Evolutionary conservation across 37 sponge, comb jelly and placozoan species (phyloP), one percentile per base, ranked within the genome.

Genomic region (Crambe crambe): DNA sequence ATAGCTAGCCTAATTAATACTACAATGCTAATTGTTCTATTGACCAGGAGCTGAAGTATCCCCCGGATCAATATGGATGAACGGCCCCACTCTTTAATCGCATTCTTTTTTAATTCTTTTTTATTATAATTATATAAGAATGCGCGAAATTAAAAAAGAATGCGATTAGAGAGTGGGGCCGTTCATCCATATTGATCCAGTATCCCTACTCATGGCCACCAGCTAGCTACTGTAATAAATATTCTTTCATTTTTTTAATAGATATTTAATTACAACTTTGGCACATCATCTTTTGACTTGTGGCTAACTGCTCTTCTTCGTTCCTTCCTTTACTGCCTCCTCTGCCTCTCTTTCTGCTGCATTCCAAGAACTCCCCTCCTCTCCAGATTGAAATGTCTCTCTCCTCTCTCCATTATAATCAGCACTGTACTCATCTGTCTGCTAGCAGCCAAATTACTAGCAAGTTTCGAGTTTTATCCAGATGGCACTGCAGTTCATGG

Each of bases 381-480:
- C 37, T 12, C 12, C 51, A 65, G 57, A 25, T 8, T 80, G 32
- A 80, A 67, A 56, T 20, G 18, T 21, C n/a, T 66, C 30, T 26
- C 56, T 12, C 35, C 69, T 23, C 35, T 42, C 2, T 80, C 31
- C 70, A 44, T 3, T 26, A 20, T 80, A 15, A 66, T 47, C 42
- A 34, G 44, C 1, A 34, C 38, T 1, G 23, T 68, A 25, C 22
- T 68, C 12, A 47, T 80, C 34, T 80, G 80, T 42, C 29, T 80
- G 1, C 31, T 68, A 21, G 38, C 38, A 20, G 41, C 47, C 3
- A 80, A 80, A 36, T 44, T 80, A 20, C 37, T 80, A 1, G 56
- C 80, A 2, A 80, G 80, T 68, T 80, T 80, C 15, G 80, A 80
- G 70, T 80, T 68, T 51, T 80, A 68, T 68, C 39, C 70, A 10